Evolutionary conservation across 2,113 vertebrate genomes (phyloP).

Genomic region (Tricholaema leucomelas): DNA sequence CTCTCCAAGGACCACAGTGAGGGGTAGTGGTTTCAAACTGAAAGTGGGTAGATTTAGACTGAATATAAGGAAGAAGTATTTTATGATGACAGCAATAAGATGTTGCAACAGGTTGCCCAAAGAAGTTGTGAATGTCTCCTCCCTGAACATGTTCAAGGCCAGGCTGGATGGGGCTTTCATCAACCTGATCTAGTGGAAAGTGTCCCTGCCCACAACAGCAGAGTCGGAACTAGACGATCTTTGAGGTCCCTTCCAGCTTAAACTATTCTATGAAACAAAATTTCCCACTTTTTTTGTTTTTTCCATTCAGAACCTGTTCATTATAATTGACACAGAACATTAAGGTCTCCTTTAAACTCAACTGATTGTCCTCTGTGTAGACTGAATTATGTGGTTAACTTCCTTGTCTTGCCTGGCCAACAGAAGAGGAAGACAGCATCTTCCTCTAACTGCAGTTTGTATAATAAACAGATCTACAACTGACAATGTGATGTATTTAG

Average conservation of each 20-base stretch:
- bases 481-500: neutral
- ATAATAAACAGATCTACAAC: neutral
- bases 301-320: neutral
- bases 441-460: neutral
- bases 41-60: neutral
- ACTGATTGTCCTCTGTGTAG: neutral
- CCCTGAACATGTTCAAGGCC: neutral
- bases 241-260: neutral
- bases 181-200: neutral
- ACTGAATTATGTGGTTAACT: neutral
- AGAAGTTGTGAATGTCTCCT: neutral
- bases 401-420: neutral
- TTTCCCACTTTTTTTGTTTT: neutral
- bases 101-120: neutral
- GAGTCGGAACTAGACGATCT: neutral
- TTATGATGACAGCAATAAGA: neutral
- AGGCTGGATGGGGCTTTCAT: neutral
- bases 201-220: neutral
- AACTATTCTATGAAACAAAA: neutral
- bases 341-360: neutral
- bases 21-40: neutral
- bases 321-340: neutral
- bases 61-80: neutral
- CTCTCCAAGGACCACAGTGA: neutral
- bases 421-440: neutral